Base-by-base conservation (phyloP, 2,113 vertebrate genomes). In the Corynorhinus townsendii region DNA sequence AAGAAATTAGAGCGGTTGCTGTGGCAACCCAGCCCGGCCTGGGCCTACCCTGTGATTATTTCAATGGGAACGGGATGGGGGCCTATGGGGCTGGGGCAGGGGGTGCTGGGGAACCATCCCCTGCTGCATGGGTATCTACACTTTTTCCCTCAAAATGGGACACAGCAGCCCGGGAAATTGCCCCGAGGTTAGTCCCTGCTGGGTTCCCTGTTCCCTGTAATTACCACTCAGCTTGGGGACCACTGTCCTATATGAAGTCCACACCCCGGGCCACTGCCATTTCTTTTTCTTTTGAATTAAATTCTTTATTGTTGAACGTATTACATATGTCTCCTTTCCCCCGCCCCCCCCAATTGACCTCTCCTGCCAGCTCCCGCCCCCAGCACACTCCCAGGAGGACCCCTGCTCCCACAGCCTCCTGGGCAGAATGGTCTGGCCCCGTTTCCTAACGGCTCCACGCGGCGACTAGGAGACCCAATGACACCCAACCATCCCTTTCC, bases 1-100 rank as follows among this genome's bases (percentile, higher is more conserved):
- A 96, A 96, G 89, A 97, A 97, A 86, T 88, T 73, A 93, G 95
- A 84, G 89, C 33, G 1, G 97, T 91, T 97, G 94, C 49, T 94
- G 72, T 73, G 89, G 96, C 92, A 87, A 85, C 22, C 0, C 82
- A 49, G 24, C 95, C 95, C 80, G 77, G 92, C 90, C 88, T 0
- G 62, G 90, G 96, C 69, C 66, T 86, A 73, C 89, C 66, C 97
- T 73, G 85, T 91, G 91, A 96, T 97, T 96, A 95, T 89, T 95
- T 93, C 96, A 93, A 86, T 95, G 97, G 80, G 95, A 96, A 91
- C 8, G 52, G 88, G 68, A 90, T 86, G 80, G 66, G 38, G 90
- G 92, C 45, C 68, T 73, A 20, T 5, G 38, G 86, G 82, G 68
- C 77, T 66, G 82, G 35, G 93, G 15, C 5, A 0, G 2, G 20